phyloP scores from a whole-genome alignment of 2,888 invertebrate genomes.

The Oscheius sp. region DNA sequence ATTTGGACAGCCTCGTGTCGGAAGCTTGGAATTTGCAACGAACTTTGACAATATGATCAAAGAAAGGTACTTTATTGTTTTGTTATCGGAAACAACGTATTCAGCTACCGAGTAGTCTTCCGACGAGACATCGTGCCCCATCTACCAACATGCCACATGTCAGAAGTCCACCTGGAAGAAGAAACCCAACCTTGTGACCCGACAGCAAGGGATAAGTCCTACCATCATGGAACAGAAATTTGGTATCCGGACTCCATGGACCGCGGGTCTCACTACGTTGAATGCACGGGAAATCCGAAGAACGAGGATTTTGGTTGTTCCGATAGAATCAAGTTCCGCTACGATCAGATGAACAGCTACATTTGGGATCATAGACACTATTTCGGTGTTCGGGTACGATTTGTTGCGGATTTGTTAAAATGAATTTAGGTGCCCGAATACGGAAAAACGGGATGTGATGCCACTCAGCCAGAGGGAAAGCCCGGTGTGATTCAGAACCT shows the following conservation, averaged over 20 bases:
- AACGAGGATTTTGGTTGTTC: constrained; percentile 68
- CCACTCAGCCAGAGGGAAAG: constrained; percentile 47
- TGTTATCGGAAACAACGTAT: background rate
- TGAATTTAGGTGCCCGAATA: constrained; percentile 33
- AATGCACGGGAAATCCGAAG: constrained; percentile 63
- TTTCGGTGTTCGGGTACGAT: constrained; percentile 61
- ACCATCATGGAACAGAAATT: constrained; percentile 68
- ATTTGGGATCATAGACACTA: constrained; percentile 67
- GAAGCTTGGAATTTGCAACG: constrained; percentile 59
- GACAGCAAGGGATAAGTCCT: constrained; percentile 47
- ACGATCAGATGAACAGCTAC: constrained; percentile 59
- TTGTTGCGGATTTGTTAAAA: background rate
- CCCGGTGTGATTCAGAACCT: constrained; percentile 51
- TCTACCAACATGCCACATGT: constrained; percentile 66
- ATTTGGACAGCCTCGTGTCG: constrained; percentile 70
- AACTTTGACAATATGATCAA: constrained; percentile 60
- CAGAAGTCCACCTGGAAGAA: constrained; percentile 44
- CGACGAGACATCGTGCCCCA: constrained; percentile 71
- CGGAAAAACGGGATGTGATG: constrained; percentile 64
- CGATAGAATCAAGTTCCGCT: constrained; percentile 60
- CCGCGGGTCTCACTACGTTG: constrained; percentile 54
- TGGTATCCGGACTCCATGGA: constrained; percentile 67
- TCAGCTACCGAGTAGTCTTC: constrained; percentile 65
- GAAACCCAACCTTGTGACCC: constrained; percentile 52
- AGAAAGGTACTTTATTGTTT: background rate